Evolutionary conservation across 2,797 vertebrate species (phyloP).

Genomic region (Myotis findleyi): DNA sequence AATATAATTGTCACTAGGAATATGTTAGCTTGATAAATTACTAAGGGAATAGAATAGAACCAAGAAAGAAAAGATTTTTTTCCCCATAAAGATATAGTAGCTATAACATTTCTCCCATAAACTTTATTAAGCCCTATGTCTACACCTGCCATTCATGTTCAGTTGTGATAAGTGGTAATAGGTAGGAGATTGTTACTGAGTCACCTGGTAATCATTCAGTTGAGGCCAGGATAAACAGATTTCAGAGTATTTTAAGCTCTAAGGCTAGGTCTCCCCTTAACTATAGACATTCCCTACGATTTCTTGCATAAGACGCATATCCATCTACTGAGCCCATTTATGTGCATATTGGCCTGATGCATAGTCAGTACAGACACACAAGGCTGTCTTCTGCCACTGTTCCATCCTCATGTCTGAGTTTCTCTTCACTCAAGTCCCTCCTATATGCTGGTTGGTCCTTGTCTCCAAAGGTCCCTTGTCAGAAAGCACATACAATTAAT

Average conservation of each 20-base stretch:
- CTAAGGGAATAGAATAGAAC: neutral
- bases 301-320: slow-evolving; percentile 58
- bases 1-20: neutral
- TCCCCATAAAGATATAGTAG: neutral
- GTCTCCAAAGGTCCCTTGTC: neutral
- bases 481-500: neutral
- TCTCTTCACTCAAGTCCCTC: neutral
- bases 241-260: slow-evolving; percentile 48
- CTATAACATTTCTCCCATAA: neutral
- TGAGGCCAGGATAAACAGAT: neutral
- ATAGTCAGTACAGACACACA: neutral
- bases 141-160: slow-evolving; percentile 45
- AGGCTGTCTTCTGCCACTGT: neutral
- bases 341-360: neutral
- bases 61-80: neutral
- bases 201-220: neutral
- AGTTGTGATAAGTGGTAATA: rapidly evolving
- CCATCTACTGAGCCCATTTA: slow-evolving; percentile 6
- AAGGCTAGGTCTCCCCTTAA: slow-evolving; percentile 53
- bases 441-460: neutral
- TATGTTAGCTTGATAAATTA: neutral
- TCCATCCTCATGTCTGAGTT: neutral
- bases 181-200: slow-evolving; percentile 62
- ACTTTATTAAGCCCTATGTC: slow-evolving; percentile 45
- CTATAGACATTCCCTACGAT: slow-evolving; percentile 66